Conservation (phyloP, 2,888 invertebrate genomes). For the Tillus elongatus region DNA sequence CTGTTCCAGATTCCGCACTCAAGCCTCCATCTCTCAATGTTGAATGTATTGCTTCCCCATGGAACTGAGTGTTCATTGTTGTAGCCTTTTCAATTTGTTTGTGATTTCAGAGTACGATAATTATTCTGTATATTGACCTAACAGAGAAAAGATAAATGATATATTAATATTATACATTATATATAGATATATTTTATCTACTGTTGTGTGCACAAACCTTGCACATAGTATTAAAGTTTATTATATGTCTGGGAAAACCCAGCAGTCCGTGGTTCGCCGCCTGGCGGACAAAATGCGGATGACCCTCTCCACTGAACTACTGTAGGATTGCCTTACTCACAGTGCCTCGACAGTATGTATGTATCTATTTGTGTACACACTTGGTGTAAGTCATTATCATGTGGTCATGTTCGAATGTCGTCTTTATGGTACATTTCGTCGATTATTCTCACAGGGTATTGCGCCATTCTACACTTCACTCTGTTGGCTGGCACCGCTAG, state of each 20-base stretch:
- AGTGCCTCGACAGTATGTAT: constrained; percentile 57
- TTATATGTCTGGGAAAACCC: constrained; percentile 21
- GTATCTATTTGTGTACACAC: constrained; percentile 42
- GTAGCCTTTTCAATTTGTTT: constrained; percentile 43
- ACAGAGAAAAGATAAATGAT: constrained; percentile 35
- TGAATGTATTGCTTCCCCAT: constrained; percentile 42
- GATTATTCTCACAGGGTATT: constrained; percentile 34
- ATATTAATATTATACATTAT: constrained; percentile 25
- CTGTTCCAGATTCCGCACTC: too few relatives aligned
- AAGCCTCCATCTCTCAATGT: constrained; percentile 28
- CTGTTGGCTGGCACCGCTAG: constrained; percentile 27
- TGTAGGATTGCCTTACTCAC: constrained; percentile 77
- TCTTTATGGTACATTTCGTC: constrained; percentile 18
- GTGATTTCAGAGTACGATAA: constrained; percentile 41
- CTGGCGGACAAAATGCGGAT: constrained; percentile 35
- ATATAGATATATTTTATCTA: constrained; percentile 44
- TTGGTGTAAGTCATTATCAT: constrained; percentile 6
- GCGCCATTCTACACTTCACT: constrained; percentile 34
- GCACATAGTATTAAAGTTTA: constrained; percentile 43
- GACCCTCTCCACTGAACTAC: constrained; percentile 55
- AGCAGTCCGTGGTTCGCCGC: constrained; percentile 33
- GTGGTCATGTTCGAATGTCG: constrained; percentile 1
- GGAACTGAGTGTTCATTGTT: constrained; percentile 45
- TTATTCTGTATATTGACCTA: constrained; percentile 42
- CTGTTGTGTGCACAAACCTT: constrained; percentile 44